A percentile compares a stretch with the other conserved stretches of the same genome.
Conservation (phyloP, 2,888 invertebrate genomes). For the Aleiodes alternator region DNA sequence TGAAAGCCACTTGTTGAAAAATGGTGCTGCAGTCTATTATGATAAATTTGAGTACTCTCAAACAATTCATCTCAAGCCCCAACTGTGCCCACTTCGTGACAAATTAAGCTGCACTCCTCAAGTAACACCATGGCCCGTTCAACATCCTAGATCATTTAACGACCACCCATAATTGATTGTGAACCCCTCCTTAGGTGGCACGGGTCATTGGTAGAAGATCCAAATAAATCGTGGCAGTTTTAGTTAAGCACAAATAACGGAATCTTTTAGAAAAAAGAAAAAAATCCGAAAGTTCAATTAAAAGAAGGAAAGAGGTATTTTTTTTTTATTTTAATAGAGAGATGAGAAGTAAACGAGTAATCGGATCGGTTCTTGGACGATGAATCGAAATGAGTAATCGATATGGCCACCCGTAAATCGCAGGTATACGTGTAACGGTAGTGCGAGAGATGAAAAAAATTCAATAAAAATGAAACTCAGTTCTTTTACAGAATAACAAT, state of each 20-base stretch:
- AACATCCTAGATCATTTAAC: slow-evolving; percentile 19
- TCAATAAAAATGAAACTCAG: slow-evolving; percentile 11
- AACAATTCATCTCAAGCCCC: slow-evolving; percentile 66
- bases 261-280: background rate
- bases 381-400: slow-evolving; percentile 47
- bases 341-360: slow-evolving; percentile 42
- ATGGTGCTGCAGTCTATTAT: slow-evolving; percentile 50
- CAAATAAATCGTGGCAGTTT: slow-evolving; percentile 9
- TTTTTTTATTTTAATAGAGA: slow-evolving; percentile 25
- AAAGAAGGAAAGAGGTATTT: slow-evolving; percentile 14
- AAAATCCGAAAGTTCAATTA: background rate
- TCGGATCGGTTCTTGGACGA: slow-evolving; percentile 45
- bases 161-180: slow-evolving; percentile 35
- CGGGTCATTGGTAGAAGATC: slow-evolving; percentile 21
- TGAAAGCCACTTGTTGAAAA: slow-evolving; percentile 2
- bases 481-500: background rate
- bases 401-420: slow-evolving; percentile 47
- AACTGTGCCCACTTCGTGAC: slow-evolving; percentile 67
- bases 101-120: slow-evolving; percentile 71
- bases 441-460: slow-evolving; percentile 16
- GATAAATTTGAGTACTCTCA: slow-evolving; percentile 68
- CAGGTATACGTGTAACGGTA: slow-evolving; percentile 38
- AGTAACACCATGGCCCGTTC: slow-evolving; percentile 60
- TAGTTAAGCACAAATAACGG: background rate
- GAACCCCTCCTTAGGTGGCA: slow-evolving; percentile 11